Base-by-base conservation (phyloP, 2,888 invertebrate species). In the Petrolisthes cinctipes region DNA sequence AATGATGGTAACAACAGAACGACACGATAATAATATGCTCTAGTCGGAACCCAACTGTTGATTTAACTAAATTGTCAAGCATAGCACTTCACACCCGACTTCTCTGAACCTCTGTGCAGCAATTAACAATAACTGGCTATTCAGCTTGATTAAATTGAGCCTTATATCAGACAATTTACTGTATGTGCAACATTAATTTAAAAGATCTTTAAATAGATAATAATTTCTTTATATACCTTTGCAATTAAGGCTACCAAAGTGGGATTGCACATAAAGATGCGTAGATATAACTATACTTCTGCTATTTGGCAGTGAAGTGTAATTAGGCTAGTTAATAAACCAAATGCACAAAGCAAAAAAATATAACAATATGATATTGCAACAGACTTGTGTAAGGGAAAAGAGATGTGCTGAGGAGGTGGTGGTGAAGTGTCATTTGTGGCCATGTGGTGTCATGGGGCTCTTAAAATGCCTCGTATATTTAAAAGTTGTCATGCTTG, bases 261-360 rank as follows among this genome's bases (percentile, higher is more conserved):
- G 81, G 85, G 79, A 85, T 85, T 85, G 85, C 81, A 85, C 85
- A 85, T 81, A 73, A 85, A 54, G 20, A 54, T 53, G 61, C 68
- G 66, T 79, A 54, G 23, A 20, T 81, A 85, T 57, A n/a, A 54
- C 81, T 80, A 85, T 14, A 53, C 37, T 81, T 80, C 56, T 37
- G 61, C 71, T 85, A 85, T 75, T 73, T 85, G 73, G 85, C 85
- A 85, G 85, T 85, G 85, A 85, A 83, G 66, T 66, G 54, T 68
- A 56, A 79, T 85, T 17, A 85, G 79, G 85, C 79, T 66, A 61
- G 68, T 54, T 79, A 85, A 83, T 54, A 73, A 37, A 73, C 73
- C 79, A 78, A 53, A 56, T 71, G 79, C 85, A 85, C 71, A 54
- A 79, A 79, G 71, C 56, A 23, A 80, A 73, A 11, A 20, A 83